These are phyloP conservation scores for Paramormyrops hopkinsi DNA, from an alignment of 2,797 vertebrate genomes.

Conservation along the genomic window DNA sequence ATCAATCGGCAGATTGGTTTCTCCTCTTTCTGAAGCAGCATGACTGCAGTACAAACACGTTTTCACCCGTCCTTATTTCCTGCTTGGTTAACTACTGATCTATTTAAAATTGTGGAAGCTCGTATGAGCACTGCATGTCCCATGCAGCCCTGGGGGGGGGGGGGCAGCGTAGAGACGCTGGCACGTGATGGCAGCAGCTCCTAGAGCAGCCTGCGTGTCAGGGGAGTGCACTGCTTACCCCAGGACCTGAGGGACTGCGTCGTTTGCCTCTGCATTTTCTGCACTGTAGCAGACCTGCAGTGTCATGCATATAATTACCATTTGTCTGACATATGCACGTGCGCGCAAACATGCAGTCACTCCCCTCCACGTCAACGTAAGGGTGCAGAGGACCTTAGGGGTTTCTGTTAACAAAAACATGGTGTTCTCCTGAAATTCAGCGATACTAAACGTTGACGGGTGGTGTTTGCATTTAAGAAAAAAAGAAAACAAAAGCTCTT, in stretches of 20 bases:
- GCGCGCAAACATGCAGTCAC: not conserved
- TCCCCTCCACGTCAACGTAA: not conserved
- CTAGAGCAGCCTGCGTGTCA: not conserved
- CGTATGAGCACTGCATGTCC: not conserved
- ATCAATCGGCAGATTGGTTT: not conserved
- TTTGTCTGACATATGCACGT: not conserved
- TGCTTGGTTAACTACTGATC: not conserved
- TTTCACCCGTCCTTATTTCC: not conserved
- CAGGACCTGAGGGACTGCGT: not conserved
- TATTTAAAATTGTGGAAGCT: not conserved
- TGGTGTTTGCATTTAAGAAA: not conserved
- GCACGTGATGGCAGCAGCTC: not conserved
- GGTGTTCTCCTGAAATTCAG: not conserved
- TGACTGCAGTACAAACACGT: not conserved
- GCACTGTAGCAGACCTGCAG: not conserved
- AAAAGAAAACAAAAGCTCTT: not conserved
- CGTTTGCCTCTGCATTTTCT: not conserved
- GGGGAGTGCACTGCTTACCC: not conserved
- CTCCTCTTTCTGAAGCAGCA: not conserved
- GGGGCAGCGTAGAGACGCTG: not conserved
- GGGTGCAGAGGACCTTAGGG: not conserved
- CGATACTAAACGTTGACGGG: not conserved
- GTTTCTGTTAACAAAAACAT: slow-evolving; percentile 7
- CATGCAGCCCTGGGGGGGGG: not conserved
- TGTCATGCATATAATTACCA: not conserved